Conservation (phyloP, 2,113 vertebrate genomes). For the Tachysurus fulvidraco region DNA sequence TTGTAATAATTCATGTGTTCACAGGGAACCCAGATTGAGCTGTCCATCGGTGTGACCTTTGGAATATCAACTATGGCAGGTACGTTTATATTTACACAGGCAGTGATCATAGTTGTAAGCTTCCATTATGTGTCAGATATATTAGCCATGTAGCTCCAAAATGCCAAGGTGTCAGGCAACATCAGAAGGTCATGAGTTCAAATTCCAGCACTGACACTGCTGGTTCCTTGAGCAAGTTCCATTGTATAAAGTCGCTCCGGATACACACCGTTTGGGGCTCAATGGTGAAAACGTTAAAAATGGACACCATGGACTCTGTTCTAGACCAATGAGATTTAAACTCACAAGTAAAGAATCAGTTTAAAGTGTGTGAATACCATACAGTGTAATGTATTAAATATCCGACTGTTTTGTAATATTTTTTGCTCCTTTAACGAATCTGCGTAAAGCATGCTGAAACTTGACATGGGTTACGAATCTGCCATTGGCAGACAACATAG, state of each 20-base stretch:
- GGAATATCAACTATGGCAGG: slow-evolving; percentile 99
- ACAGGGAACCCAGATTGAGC: slow-evolving; percentile 95
- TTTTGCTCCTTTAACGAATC: not conserved
- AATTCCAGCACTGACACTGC: no score
- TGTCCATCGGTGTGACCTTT: slow-evolving; percentile 92
- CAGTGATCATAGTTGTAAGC: not conserved
- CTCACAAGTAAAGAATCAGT: not conserved
- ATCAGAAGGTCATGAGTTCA: no score
- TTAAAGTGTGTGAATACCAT: not conserved
- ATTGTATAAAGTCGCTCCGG: no score
- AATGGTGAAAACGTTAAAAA: no score
- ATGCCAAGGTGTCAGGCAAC: no score
- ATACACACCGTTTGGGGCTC: no score
- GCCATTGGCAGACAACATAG: not conserved
- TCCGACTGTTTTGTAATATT: not conserved
- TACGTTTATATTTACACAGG: slow-evolving; percentile 54
- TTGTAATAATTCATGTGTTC: slow-evolving; percentile 45
- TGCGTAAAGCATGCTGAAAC: not conserved
- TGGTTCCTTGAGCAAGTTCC: no score
- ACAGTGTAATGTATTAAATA: not conserved
- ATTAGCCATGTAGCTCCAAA: not conserved
- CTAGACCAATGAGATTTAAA: not conserved
- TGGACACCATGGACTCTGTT: not conserved
- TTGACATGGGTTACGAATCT: not conserved
- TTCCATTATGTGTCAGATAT: not conserved